phyloP scores from a whole-genome alignment of 35 echinoderm and acorn worm genomes.

The Apostichopus japonicus region DNA sequence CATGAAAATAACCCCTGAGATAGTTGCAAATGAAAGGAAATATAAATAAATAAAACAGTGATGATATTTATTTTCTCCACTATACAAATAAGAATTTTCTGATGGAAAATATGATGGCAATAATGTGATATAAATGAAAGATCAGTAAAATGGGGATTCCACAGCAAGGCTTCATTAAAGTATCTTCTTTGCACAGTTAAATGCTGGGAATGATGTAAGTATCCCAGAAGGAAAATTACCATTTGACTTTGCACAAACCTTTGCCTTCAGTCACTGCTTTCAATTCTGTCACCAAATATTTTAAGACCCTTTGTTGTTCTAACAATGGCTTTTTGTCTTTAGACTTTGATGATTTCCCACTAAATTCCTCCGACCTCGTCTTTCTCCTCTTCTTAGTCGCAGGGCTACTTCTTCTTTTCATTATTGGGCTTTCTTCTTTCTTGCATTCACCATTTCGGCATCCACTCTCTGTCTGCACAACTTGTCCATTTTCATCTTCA shows the following conservation, averaged over 20 bases:
- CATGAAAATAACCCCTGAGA: too few relatives aligned
- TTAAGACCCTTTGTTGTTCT: slow-evolving; percentile 49
- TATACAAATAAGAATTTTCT: too few relatives aligned
- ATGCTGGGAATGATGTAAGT: too few relatives aligned
- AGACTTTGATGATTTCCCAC: not conserved
- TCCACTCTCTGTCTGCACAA: not conserved
- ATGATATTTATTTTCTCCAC: too few relatives aligned
- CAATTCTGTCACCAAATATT: slow-evolving; percentile 24
- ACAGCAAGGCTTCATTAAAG: too few relatives aligned
- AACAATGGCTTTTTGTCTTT: slow-evolving; percentile 6
- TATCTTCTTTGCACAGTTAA: too few relatives aligned
- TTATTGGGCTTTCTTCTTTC: not conserved
- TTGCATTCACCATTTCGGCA: not conserved
- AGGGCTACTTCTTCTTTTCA: not conserved
- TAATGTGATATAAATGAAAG: too few relatives aligned
- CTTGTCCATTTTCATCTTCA: not conserved
- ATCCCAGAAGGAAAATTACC: too few relatives aligned
- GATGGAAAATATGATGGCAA: too few relatives aligned
- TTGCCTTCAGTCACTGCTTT: slow-evolving; percentile 18
- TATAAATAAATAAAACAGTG: too few relatives aligned
- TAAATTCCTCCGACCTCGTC: not conserved
- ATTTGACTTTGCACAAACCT: not conserved
- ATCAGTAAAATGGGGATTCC: too few relatives aligned
- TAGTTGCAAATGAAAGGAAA: too few relatives aligned
- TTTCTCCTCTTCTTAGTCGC: not conserved